Percentiles rank a stretch among this genome's conserved stretches.
These are phyloP conservation scores for Suricata suricatta DNA, from an alignment of 2,113 vertebrate species.

Conservation along the genomic window DNA sequence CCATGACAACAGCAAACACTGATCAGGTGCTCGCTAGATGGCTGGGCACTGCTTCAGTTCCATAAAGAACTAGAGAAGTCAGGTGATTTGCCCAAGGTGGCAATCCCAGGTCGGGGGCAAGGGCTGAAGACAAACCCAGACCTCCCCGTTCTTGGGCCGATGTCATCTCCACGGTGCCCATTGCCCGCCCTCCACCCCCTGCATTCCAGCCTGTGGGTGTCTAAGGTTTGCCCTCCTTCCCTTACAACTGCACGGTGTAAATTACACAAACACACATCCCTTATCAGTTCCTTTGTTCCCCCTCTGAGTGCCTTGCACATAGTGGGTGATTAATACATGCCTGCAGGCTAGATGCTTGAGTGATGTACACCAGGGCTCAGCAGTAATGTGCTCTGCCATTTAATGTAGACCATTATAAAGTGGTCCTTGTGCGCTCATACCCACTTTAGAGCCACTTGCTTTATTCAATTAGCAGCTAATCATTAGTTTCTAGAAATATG, in stretches of 20 bases:
- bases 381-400: background rate
- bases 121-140: background rate
- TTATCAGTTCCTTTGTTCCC: background rate
- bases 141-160: background rate
- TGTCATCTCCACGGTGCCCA: background rate
- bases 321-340: background rate
- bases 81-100: background rate
- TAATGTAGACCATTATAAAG: background rate
- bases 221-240: background rate
- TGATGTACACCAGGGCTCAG: background rate
- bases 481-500: background rate
- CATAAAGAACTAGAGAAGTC: background rate
- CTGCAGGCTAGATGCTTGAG: background rate
- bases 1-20: background rate
- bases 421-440: too few species aligned
- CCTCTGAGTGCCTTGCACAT: background rate
- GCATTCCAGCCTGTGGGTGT: background rate
- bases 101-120: background rate
- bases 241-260: background rate
- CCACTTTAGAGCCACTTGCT: background rate
- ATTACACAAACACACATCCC: background rate
- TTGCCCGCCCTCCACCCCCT: background rate
- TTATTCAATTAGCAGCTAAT: background rate
- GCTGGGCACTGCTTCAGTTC: too few species aligned
- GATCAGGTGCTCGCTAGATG: background rate